Conservation (phyloP, 2,797 vertebrate genomes). For the Merluccius polli region DNA sequence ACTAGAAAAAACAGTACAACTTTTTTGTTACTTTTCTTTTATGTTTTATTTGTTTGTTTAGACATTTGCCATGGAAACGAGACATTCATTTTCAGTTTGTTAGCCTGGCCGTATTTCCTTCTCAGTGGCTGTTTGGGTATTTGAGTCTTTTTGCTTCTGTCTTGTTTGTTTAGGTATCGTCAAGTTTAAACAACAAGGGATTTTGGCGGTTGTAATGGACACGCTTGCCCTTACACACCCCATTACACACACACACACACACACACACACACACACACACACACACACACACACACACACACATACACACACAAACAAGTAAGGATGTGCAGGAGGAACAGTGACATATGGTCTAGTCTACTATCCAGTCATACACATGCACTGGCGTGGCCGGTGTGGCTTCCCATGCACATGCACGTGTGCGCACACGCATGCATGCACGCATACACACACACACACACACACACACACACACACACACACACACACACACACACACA, state of each 20-base stretch:
- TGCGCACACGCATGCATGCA: background rate
- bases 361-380: background rate
- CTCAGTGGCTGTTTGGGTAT: background rate
- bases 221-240: slow-evolving; percentile 2
- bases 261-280: slow-evolving; percentile 2
- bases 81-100: slow-evolving; percentile 38
- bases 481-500: slow-evolving; percentile 3
- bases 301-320: slow-evolving; percentile 14
- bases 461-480: slow-evolving; percentile 4
- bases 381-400: background rate
- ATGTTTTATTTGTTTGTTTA: slow-evolving; percentile 31
- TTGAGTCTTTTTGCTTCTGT: background rate
- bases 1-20: slow-evolving; percentile 2
- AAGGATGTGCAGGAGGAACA: background rate
- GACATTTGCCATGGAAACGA: slow-evolving; percentile 35
- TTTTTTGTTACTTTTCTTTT: slow-evolving; percentile 21
- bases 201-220: slow-evolving; percentile 14
- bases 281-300: slow-evolving; percentile 25
- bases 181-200: background rate
- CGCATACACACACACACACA: slow-evolving; percentile 12
- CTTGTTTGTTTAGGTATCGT: slow-evolving; percentile 13
- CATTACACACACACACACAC: slow-evolving; percentile 1
- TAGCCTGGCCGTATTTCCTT: slow-evolving; percentile 33
- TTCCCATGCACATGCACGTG: background rate
- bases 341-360: background rate